Evolutionary conservation across 2,113 vertebrate species (phyloP), one percentile per base, ranked within the genome.

Genomic region (Amphilophus citrinellus): DNA sequence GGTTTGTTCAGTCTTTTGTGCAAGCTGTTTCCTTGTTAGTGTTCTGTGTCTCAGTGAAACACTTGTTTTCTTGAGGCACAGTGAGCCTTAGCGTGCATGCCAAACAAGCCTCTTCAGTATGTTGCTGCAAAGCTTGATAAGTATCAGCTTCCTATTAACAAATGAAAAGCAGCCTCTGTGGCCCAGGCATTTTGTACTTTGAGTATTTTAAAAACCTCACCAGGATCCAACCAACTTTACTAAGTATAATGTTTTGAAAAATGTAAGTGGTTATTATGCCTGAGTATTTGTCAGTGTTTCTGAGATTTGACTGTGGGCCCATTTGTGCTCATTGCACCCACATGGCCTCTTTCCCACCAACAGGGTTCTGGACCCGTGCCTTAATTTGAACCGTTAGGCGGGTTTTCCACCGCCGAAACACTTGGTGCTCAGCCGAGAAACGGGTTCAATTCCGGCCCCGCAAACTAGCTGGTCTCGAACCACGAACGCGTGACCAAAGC

Each of bases 11-110:
- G 37, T 42, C 77, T 84, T 83, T 82, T 83, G 76, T 81, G 22
- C 63, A 59, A 77, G 56, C 87, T 71, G 85, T 80, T 87, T 91
- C 82, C 59, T 86, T 91, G 77, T 85, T 44, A 77, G 18, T 2
- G 5, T 66, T 56, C 84, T 84, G 82, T 57, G 10, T 32, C 27
- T 76, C 32, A 50, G 61, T 87, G 53, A 88, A 80, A 75, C 2
- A 17, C 24, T 90, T 91, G 88, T 80, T 82, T 87, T 84, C 59
- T 53, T 57, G 71, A 84, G 44, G 60, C 58, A 78, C 63, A 89
- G 76, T 89, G 37, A 81, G 37, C 9, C 76, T 84, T 60, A 66
- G 79, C 13, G 3, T 59, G 62, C 39, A 63, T 65, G 76, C 77
- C 79, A 80, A 79, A 77, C 30, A 82, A 80, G 59, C 83, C 73